Conservation (phyloP, 1,140 invertebrate species). For the Conus ventricosus region DNA sequence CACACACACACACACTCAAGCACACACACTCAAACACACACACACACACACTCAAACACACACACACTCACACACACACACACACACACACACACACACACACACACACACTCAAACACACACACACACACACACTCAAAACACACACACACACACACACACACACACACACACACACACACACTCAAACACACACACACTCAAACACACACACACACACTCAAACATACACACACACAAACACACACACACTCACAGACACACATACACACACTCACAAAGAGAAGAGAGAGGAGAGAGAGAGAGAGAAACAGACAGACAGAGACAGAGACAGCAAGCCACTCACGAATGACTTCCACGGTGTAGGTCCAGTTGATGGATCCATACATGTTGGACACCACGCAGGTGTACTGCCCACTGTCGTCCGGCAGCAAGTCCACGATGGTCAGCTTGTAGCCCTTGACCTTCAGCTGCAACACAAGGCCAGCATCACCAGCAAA, state of each 20-base stretch:
- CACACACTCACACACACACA: too few relatives aligned
- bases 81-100: too few relatives aligned
- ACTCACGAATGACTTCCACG: conserved; percentile 85
- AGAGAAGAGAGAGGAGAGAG: neutral
- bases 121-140: too few relatives aligned
- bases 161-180: neutral
- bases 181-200: neutral
- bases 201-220: too few relatives aligned
- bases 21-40: too few relatives aligned
- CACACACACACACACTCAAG: too few relatives aligned
- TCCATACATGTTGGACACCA: conserved; percentile 85
- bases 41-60: too few relatives aligned
- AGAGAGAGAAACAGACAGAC: too few relatives aligned
- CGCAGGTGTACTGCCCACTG: conserved; percentile 89
- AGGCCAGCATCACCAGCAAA: conserved; percentile 6
- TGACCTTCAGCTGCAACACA: conserved; percentile 49
- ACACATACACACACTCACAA: too few relatives aligned
- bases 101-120: too few relatives aligned
- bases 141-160: too few relatives aligned
- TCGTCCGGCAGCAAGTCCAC: conserved; percentile 77
- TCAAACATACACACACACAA: neutral
- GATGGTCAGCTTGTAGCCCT: conserved; percentile 45
- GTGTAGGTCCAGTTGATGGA: conserved; percentile 85
- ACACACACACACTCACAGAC: neutral
- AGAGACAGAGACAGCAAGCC: too few relatives aligned